These are phyloP conservation scores for Rhinoraja longicauda DNA, from an alignment of 2,797 vertebrate genomes.

Conservation along the genomic window DNA sequence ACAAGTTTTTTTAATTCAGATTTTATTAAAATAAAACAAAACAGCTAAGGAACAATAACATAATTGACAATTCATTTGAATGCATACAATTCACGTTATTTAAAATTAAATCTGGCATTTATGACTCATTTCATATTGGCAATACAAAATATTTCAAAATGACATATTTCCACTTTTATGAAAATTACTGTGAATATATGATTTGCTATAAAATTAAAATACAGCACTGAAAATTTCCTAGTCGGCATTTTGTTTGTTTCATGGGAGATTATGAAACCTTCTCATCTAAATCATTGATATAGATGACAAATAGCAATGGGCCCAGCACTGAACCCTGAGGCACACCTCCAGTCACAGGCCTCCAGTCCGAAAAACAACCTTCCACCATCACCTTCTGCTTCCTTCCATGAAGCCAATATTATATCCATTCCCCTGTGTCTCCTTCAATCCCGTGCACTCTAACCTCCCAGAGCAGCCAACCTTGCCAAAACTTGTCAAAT, in stretches of 20 bases:
- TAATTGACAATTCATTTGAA: slow-evolving; percentile 18
- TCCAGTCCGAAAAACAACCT: too few species aligned
- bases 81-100: background rate
- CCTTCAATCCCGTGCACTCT: too few species aligned
- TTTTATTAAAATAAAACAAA: background rate
- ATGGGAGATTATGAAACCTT: background rate
- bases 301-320: too few species aligned
- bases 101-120: slow-evolving; percentile 25
- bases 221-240: background rate
- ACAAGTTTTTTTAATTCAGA: background rate
- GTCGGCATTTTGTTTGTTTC: background rate
- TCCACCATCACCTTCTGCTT: too few species aligned
- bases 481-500: too few species aligned
- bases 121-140: background rate
- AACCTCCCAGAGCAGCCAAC: too few species aligned
- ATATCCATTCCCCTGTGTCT: too few species aligned
- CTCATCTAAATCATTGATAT: too few species aligned
- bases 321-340: too few species aligned
- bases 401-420: too few species aligned
- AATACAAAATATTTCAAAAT: slow-evolving; percentile 19
- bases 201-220: background rate
- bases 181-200: background rate
- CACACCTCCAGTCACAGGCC: too few species aligned
- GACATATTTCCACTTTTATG: background rate
- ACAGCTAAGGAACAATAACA: background rate